These are phyloP conservation scores for Pedionomus torquatus DNA, from an alignment of 2,113 vertebrate species.

Conservation along the genomic window DNA sequence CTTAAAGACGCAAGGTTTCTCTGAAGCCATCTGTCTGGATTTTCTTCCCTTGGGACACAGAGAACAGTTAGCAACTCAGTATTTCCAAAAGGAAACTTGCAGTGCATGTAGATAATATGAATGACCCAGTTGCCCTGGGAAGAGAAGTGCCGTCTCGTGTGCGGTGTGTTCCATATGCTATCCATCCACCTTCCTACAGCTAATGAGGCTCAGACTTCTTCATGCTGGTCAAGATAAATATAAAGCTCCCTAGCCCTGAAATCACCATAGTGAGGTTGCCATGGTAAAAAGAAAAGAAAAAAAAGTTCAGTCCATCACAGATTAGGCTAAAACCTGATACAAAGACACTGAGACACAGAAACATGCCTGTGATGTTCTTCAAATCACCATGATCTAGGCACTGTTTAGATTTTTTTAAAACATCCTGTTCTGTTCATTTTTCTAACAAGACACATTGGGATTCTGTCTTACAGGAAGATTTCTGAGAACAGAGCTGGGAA, in stretches of 20 bases:
- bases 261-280: conserved; percentile 54
- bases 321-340: neutral
- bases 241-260: conserved; percentile 23
- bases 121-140: conserved; percentile 54
- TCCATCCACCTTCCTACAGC: conserved; percentile 39
- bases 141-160: neutral
- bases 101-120: neutral
- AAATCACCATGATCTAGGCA: neutral
- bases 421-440: neutral
- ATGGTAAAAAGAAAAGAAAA: conserved; percentile 38
- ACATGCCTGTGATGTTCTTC: neutral
- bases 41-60: conserved; percentile 3
- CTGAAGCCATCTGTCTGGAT: conserved; percentile 54
- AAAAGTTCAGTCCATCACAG: neutral
- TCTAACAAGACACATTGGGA: neutral
- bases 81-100: conserved; percentile 36
- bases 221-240: conserved; percentile 40
- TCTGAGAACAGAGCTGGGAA: neutral
- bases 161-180: neutral
- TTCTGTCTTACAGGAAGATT: neutral
- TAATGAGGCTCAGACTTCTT: conserved; percentile 55
- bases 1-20: conserved; percentile 48
- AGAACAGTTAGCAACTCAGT: conserved; percentile 22
- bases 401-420: neutral
- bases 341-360: neutral